phyloP scores from a whole-genome alignment of 2,888 invertebrate species.

The Andrena flavipes region DNA sequence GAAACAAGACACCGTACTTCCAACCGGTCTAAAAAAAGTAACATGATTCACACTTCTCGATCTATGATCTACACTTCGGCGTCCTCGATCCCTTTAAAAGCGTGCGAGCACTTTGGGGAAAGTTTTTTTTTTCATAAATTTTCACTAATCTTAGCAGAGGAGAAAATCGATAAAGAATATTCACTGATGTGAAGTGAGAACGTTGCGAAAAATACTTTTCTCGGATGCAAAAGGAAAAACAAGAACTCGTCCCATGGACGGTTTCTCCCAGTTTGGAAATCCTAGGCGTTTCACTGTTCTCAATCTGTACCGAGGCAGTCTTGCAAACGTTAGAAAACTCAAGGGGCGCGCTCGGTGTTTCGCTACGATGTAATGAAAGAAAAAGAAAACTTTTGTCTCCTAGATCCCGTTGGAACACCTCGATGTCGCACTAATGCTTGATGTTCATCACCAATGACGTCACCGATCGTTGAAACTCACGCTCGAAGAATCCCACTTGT shows the following conservation, averaged over 20 bases:
- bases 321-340: not conserved
- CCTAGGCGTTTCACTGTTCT: constrained; percentile 24
- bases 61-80: constrained; percentile 24
- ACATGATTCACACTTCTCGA: constrained; percentile 28
- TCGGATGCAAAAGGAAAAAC: not conserved
- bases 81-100: constrained; percentile 12
- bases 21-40: constrained; percentile 57
- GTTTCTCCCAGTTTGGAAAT: constrained; percentile 20
- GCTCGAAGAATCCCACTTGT: constrained; percentile 32
- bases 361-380: not conserved
- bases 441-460: constrained; percentile 53
- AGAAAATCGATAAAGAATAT: not conserved
- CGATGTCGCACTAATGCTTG: constrained; percentile 46
- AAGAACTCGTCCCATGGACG: not conserved
- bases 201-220: not conserved
- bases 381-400: not conserved
- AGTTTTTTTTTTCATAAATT: no score
- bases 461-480: constrained; percentile 44
- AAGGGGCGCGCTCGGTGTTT: not conserved
- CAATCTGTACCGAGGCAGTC: not conserved
- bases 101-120: constrained; percentile 19
- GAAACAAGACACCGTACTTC: constrained; percentile 59
- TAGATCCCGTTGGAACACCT: constrained; percentile 29
- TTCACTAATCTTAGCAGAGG: no score
- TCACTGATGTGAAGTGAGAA: not conserved